Base-by-base conservation (phyloP, 2,113 vertebrate genomes). In the Pluvialis apricaria region DNA sequence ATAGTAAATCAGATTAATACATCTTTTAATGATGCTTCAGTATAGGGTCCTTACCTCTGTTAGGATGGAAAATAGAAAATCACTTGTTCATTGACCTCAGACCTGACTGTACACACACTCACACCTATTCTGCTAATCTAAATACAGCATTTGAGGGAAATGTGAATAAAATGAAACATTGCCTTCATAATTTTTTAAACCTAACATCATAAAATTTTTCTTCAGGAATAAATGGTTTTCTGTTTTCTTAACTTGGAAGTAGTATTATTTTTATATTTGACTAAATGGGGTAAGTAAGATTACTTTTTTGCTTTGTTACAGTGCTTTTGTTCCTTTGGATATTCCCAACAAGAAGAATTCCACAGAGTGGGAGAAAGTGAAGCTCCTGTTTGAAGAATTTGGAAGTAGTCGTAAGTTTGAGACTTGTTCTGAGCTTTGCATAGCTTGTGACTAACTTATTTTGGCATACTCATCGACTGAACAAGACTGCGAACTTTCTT, bases 341-440 rank as follows among this genome's bases (percentile, higher is more conserved):
- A 96, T 99, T 87, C 98, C 99, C 22, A 97, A 97, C 45, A 97
- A 98, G 88, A 98, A 98, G 96, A 99, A 99, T 97, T 98, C 99
- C 64, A 99, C 99, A 13, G 99, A 99, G 28, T 99, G 99, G 99
- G 99, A 99, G 91, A 99, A 99, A 97, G 98, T 99, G 34, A 99
- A 99, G 62, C 98, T 99, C 47, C 97, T 99, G 28, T 99, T 99
- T 97, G 98, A 99, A 96, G 99, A 99, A 96, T 98, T 99, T 96
- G 99, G 99, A 94, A 99, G 99, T 89, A 99, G 98, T 93, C 98
- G 99, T 99, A 98, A 99, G 99, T 99, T 81, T 69, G 40, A 80
- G 18, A 71, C 60, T 29, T 90, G 5, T 68, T 88, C 19, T 71
- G 77, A 52, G 42, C 29, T 83, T 94, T 81, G 18, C 2, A 0